A percentile compares a stretch with the other conserved stretches of the same genome.
Conservation (phyloP, 2,888 invertebrate genomes). For the Drosophila meridiana region DNA sequence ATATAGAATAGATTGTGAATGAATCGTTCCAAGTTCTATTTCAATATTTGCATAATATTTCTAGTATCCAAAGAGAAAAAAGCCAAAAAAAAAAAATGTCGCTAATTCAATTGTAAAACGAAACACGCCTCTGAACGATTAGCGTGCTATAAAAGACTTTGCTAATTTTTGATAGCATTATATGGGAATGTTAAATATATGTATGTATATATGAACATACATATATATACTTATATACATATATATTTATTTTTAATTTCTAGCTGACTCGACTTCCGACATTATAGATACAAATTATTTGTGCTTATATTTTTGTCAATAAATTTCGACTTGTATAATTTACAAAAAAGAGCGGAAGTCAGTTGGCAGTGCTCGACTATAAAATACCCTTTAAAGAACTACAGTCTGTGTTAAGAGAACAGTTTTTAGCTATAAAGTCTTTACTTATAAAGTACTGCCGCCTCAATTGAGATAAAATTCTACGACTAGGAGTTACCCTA, state of each 20-base stretch:
- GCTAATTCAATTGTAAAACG: slow-evolving; percentile 56
- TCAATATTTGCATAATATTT: slow-evolving; percentile 16
- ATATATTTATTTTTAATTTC: not conserved
- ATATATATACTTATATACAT: not conserved
- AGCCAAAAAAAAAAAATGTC: slow-evolving; percentile 11
- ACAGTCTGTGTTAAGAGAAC: not conserved
- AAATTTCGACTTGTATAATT: not conserved
- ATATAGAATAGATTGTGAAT: slow-evolving; percentile 25
- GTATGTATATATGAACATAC: not conserved
- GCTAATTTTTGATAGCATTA: slow-evolving; percentile 21
- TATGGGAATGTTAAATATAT: not conserved
- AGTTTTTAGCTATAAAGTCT: not conserved
- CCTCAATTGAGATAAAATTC: not conserved
- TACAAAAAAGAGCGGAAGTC: not conserved
- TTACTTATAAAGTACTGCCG: not conserved
- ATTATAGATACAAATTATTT: not conserved
- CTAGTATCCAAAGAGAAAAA: not conserved
- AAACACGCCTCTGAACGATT: slow-evolving; percentile 27
- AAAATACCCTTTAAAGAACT: not conserved
- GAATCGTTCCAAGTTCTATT: slow-evolving; percentile 13
- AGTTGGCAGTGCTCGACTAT: not conserved
- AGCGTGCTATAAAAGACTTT: slow-evolving; percentile 39
- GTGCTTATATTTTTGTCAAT: not conserved
- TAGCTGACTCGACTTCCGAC: not conserved
- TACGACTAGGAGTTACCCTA: not conserved